A percentile compares a stretch with the other conserved stretches of the same genome.
These are phyloP conservation scores for Myiagra hebetior DNA, from an alignment of 2,113 vertebrate genomes.

Conservation along the genomic window DNA sequence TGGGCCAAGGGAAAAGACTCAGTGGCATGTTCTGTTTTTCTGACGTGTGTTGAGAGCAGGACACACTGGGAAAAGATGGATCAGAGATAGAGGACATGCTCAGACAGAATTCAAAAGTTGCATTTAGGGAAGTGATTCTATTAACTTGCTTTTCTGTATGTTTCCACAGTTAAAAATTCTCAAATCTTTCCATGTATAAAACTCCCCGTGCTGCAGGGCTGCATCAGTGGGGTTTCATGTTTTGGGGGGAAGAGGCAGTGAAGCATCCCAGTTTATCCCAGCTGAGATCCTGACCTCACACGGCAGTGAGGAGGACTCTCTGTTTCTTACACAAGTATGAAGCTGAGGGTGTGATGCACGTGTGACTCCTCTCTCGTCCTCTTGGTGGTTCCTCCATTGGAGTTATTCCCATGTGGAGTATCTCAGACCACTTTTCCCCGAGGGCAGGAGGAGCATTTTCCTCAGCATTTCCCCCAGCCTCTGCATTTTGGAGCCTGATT, in stretches of 20 bases:
- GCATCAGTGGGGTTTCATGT: fast-evolving
- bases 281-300: not conserved
- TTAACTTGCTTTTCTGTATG: not conserved
- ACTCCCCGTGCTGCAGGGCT: not conserved
- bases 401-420: not conserved
- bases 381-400: fast-evolving
- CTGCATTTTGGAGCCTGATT: not conserved
- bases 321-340: not conserved
- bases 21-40: not conserved
- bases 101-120: not conserved
- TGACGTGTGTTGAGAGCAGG: not conserved
- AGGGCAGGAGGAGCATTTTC: not conserved
- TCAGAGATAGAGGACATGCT: fast-evolving
- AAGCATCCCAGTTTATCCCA: not conserved
- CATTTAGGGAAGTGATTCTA: not conserved
- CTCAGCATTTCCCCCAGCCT: not conserved
- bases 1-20: not conserved
- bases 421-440: not conserved
- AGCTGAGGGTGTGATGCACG: not conserved
- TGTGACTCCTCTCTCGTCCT: not conserved
- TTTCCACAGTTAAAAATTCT: not conserved
- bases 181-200: not conserved
- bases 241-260: not conserved
- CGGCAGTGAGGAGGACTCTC: not conserved
- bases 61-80: not conserved